Evolutionary conservation across 2,888 invertebrate genomes (phyloP).

Genomic region (Agrilus biguttatus): DNA sequence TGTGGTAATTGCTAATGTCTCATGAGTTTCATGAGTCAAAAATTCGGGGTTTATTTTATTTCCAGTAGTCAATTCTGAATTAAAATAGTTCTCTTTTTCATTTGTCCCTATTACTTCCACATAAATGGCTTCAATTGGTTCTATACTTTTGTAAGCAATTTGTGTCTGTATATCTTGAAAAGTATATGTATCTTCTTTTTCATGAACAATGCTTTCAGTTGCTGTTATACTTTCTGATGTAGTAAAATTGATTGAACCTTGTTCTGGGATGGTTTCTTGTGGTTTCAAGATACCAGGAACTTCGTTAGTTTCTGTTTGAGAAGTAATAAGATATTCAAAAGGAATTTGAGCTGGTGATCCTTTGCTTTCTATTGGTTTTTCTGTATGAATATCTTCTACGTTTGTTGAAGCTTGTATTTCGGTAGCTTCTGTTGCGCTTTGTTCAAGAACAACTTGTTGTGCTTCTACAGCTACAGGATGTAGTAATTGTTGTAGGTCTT

Average conservation of each 20-base stretch:
- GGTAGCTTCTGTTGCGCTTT: conserved; percentile 26
- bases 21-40: too few species aligned
- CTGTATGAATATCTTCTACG: conserved; percentile 13
- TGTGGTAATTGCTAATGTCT: too few species aligned
- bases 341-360: conserved; percentile 24
- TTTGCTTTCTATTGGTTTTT: conserved; percentile 14
- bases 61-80: too few species aligned
- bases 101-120: conserved; percentile 5
- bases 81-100: too few species aligned
- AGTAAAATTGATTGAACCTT: neutral
- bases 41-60: too few species aligned
- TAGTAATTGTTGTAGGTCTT: conserved; percentile 22
- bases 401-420: conserved; percentile 18
- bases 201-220: conserved; percentile 33
- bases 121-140: conserved; percentile 5
- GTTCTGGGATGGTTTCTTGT: conserved; percentile 8
- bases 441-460: conserved; percentile 18
- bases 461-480: conserved; percentile 23
- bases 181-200: conserved; percentile 28
- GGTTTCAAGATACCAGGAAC: conserved; percentile 28
- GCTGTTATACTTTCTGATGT: conserved; percentile 31
- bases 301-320: conserved; percentile 27
- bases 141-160: conserved; percentile 4
- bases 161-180: conserved; percentile 8
- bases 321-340: conserved; percentile 25